Evolutionary conservation across 2,113 vertebrate genomes (phyloP).

Genomic region (Corynorhinus townsendii): DNA sequence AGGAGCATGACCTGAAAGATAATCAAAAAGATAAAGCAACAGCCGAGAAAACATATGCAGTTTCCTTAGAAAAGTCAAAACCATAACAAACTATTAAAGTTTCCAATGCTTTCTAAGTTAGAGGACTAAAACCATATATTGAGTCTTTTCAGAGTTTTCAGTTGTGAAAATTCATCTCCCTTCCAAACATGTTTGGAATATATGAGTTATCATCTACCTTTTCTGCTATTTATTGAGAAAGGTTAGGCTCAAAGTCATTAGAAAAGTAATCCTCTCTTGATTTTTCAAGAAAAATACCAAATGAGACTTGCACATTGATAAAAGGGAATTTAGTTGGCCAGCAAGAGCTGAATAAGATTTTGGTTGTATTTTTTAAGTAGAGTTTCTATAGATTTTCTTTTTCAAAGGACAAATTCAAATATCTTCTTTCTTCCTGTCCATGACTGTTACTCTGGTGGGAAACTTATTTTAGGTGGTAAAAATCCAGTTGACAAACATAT

Average conservation of each 20-base stretch:
- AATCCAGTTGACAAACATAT: constrained; percentile 5
- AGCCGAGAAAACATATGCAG: background rate
- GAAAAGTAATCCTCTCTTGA: constrained; percentile 70
- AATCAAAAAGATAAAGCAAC: background rate
- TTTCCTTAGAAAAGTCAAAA: background rate
- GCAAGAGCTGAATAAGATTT: constrained; percentile 57
- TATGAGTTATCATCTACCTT: constrained; percentile 14
- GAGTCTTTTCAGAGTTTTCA: constrained; percentile 36
- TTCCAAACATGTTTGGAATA: constrained; percentile 45
- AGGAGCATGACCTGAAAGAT: background rate
- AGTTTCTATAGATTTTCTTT: constrained; percentile 14
- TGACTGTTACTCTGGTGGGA: constrained; percentile 31
- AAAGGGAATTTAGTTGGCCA: constrained; percentile 45
- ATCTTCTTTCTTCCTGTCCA: background rate
- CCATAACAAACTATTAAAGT: background rate
- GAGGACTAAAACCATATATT: background rate
- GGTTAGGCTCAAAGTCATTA: constrained; percentile 57
- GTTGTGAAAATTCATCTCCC: constrained; percentile 48
- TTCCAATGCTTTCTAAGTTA: background rate
- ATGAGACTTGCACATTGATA: constrained; percentile 62
- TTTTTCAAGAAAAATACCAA: constrained; percentile 68
- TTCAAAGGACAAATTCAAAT: constrained; percentile 69
- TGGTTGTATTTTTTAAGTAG: constrained; percentile 50
- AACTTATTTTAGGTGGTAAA: constrained; percentile 39
- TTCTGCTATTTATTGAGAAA: constrained; percentile 52